phyloP scores from a whole-genome alignment of 1,140 invertebrate species.

The Idris sp. region DNA sequence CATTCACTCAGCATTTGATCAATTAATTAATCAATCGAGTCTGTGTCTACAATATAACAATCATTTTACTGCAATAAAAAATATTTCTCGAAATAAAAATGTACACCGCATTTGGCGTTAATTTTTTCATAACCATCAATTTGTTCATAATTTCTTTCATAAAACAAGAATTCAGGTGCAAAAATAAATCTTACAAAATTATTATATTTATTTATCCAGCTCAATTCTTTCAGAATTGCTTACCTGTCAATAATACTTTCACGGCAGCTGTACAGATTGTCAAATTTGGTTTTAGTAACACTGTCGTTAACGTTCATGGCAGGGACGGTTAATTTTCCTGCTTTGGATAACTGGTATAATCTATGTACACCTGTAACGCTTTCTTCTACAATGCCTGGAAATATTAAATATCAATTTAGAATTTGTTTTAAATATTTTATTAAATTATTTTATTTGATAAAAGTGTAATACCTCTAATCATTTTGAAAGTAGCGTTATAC shows the following conservation, averaged over 20 bases:
- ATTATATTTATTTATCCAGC: too few species aligned
- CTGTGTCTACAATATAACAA: conserved; percentile 14
- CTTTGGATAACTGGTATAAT: conserved; percentile 96
- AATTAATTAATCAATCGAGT: conserved; percentile 49
- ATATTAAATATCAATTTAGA: too few species aligned
- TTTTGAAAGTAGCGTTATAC: conserved; percentile 95
- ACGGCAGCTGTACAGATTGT: conserved; percentile 95
- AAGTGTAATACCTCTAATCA: conserved; percentile 88
- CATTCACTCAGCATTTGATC: conserved; percentile 43
- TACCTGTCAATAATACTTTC: conserved; percentile 93
- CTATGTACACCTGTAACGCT: conserved; percentile 98
- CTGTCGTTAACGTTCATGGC: conserved; percentile 99
- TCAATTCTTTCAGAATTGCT: too few species aligned
- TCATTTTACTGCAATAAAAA: background rate
- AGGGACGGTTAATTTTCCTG: conserved; percentile 95
- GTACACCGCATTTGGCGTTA: too few species aligned
- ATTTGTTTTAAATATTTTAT: too few species aligned
- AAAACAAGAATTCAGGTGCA: too few species aligned
- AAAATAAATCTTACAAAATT: too few species aligned
- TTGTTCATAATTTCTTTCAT: too few species aligned
- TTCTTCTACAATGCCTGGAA: conserved; percentile 96
- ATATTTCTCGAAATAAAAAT: too few species aligned
- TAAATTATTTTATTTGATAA: too few species aligned
- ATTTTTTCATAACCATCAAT: too few species aligned
- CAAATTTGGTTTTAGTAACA: conserved; percentile 99